Percentiles rank a stretch among this genome's conserved stretches.
Evolutionary conservation across 1,140 invertebrate species (phyloP).

Genomic region (Drosophila pectinifera): DNA sequence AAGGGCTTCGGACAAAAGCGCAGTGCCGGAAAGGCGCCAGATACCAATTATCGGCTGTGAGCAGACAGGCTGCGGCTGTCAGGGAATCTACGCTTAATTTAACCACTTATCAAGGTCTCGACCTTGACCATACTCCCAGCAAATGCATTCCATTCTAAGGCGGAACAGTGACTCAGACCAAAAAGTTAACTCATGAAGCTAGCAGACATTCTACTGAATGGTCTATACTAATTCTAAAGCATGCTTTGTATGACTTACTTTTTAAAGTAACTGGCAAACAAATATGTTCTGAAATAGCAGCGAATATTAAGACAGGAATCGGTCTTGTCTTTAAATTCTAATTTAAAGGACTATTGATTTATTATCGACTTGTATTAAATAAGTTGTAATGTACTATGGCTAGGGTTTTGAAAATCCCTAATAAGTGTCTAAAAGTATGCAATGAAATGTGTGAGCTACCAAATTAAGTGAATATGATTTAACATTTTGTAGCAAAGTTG

Average conservation of each 20-base stretch:
- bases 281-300: neutral
- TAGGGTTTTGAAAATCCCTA: too few relatives aligned
- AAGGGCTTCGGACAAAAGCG: conserved; percentile 58
- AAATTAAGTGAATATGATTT: too few relatives aligned
- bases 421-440: too few relatives aligned
- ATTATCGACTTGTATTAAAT: too few relatives aligned
- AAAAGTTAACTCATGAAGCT: conserved; percentile 12
- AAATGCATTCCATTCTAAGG: conserved; percentile 26
- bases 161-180: conserved; percentile 7
- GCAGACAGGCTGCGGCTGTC: conserved; percentile 31
- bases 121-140: conserved; percentile 17
- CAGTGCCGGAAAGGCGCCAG: conserved; percentile 59
- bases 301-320: conserved; percentile 1
- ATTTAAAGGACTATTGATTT: too few relatives aligned
- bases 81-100: conserved; percentile 33
- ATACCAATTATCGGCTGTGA: conserved; percentile 77
- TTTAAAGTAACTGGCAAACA: conserved; percentile 2
- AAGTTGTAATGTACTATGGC: too few relatives aligned
- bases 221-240: conserved; percentile 20
- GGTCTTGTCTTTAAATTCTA: neutral
- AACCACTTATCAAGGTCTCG: conserved; percentile 23
- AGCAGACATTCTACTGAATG: neutral
- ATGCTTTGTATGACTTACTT: conserved; percentile 6
- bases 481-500: too few relatives aligned
- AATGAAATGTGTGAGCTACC: too few relatives aligned